Percentiles rank a stretch among this genome's conserved stretches.
These are phyloP conservation scores for Bubo blakistoni DNA, from an alignment of 2,113 vertebrate genomes.

Conservation along the genomic window DNA sequence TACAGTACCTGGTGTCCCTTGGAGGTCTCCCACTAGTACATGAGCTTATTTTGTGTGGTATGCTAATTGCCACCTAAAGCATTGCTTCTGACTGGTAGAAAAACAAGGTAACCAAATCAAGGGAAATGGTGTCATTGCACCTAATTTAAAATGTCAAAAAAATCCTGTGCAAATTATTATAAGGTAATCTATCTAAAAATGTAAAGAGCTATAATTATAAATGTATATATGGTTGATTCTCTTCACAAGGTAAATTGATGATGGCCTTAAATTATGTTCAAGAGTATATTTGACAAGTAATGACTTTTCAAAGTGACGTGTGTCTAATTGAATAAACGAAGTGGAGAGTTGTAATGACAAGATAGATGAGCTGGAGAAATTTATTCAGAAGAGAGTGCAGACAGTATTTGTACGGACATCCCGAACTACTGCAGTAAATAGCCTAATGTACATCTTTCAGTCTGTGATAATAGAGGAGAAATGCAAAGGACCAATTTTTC, in stretches of 20 bases:
- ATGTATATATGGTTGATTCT: not conserved
- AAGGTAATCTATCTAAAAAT: not conserved
- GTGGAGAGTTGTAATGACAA: slow-evolving; percentile 71
- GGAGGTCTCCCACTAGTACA: not conserved
- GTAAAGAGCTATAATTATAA: not conserved
- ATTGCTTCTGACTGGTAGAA: not conserved
- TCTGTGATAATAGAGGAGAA: slow-evolving; percentile 79
- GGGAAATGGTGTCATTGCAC: not conserved
- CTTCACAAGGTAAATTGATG: slow-evolving; percentile 39
- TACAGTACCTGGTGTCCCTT: not conserved
- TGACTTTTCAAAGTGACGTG: slow-evolving; percentile 68
- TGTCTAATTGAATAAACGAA: slow-evolving; percentile 78
- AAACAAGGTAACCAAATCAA: not conserved
- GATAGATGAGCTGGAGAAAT: slow-evolving; percentile 64
- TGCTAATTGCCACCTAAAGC: not conserved
- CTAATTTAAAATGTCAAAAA: not conserved
- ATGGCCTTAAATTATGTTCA: slow-evolving; percentile 55
- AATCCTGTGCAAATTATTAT: not conserved
- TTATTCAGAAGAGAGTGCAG: slow-evolving; percentile 45
- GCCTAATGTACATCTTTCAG: slow-evolving; percentile 76
- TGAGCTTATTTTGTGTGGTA: not conserved
- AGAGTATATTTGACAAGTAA: slow-evolving; percentile 67
- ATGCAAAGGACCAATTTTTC: slow-evolving; percentile 82
- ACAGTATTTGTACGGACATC: slow-evolving; percentile 69
- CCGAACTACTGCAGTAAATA: slow-evolving; percentile 77